phyloP scores from a whole-genome alignment of 2,888 invertebrate genomes.

The Noctua fimbriata region DNA sequence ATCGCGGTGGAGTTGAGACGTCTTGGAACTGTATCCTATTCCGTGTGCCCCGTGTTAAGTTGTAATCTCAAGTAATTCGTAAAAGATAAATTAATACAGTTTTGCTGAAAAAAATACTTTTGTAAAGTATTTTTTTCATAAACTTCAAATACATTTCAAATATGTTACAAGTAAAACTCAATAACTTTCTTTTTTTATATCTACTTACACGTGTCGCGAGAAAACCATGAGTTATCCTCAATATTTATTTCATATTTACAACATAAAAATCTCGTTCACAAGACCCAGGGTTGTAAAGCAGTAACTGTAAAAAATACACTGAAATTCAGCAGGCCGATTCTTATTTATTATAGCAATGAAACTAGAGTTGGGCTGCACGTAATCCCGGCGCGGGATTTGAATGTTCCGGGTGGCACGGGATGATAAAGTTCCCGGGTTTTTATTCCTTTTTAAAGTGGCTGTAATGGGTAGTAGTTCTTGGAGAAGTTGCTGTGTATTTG shows the following conservation, averaged over 20 bases:
- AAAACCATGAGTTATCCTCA: neutral
- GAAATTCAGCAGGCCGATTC: constrained; percentile 59
- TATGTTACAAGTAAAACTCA: neutral
- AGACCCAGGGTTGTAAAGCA: constrained; percentile 31
- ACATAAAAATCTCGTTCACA: constrained; percentile 50
- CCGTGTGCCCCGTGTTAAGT: too few relatives aligned
- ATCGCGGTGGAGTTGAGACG: too few relatives aligned
- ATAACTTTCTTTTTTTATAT: constrained; percentile 8
- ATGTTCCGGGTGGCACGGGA: constrained; percentile 47
- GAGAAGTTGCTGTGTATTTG: constrained; percentile 5
- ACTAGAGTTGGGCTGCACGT: constrained; percentile 49
- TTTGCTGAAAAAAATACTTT: too few relatives aligned
- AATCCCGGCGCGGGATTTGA: constrained; percentile 53
- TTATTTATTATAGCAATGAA: constrained; percentile 61
- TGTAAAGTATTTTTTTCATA: too few relatives aligned
- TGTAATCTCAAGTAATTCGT: too few relatives aligned
- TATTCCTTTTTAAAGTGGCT: constrained; percentile 43
- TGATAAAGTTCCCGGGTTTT: constrained; percentile 51
- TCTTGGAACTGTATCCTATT: too few relatives aligned
- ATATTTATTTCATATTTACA: constrained; percentile 52
- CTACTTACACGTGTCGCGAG: neutral
- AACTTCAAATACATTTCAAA: neutral
- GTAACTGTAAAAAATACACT: constrained; percentile 58
- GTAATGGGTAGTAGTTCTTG: constrained; percentile 36
- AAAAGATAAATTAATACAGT: too few relatives aligned